A percentile compares a stretch with the other conserved stretches of the same genome.
Conservation (phyloP, 1,140 invertebrate genomes). For the Pinna nobilis region DNA sequence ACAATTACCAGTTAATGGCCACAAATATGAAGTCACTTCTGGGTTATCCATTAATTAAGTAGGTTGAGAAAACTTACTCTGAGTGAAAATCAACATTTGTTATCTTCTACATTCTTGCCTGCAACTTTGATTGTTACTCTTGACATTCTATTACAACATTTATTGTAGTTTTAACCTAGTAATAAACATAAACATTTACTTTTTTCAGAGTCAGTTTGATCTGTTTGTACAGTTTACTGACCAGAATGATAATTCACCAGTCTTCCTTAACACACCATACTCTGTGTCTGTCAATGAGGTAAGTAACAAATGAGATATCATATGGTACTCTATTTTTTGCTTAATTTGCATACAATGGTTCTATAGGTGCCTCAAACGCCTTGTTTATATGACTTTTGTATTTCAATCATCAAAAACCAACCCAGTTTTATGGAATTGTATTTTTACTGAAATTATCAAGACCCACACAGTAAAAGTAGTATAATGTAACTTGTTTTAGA, state of each 20-base stretch:
- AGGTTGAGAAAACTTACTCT: background rate
- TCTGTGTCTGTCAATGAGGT: slow-evolving; percentile 50
- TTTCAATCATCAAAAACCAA: background rate
- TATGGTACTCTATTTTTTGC: no score
- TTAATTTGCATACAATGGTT: no score
- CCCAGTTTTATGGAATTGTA: background rate
- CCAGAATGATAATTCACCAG: slow-evolving; percentile 50
- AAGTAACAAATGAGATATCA: no score
- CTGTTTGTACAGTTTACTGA: slow-evolving; percentile 39
- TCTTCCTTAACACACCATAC: slow-evolving; percentile 39
- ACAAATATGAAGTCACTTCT: no score
- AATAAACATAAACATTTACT: background rate
- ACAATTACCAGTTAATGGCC: no score
- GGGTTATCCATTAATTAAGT: background rate
- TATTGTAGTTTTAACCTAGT: background rate
- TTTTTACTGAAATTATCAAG: background rate
- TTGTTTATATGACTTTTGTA: background rate
- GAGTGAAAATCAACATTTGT: background rate
- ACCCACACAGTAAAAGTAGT: background rate
- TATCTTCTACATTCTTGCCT: background rate
- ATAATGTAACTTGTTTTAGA: no score
- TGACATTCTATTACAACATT: background rate
- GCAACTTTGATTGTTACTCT: background rate
- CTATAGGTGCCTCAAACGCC: no score
- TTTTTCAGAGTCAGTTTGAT: slow-evolving; percentile 5